These are phyloP conservation scores for Phthorimaea operculella DNA, from an alignment of 1,140 invertebrate species.

Conservation along the genomic window DNA sequence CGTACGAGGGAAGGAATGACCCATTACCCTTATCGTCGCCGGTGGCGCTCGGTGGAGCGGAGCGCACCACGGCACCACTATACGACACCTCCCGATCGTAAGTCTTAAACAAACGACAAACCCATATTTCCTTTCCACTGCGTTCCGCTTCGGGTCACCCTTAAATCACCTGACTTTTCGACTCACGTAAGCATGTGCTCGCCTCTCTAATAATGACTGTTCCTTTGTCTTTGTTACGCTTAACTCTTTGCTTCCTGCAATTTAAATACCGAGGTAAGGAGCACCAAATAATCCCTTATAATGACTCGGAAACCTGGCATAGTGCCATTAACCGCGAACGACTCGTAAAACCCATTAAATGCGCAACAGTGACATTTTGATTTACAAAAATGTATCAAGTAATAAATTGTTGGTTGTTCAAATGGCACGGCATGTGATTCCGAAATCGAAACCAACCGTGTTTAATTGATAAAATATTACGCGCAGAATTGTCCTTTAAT, in stretches of 20 bases:
- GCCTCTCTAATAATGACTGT: conserved; percentile 3
- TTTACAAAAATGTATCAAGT: conserved; percentile 38
- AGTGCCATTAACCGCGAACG: conserved; percentile 9
- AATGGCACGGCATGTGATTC: conserved; percentile 41
- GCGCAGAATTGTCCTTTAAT: conserved; percentile 50
- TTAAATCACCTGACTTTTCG: conserved; percentile 10
- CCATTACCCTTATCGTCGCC: conserved; percentile 45
- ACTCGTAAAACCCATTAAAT: conserved; percentile 25
- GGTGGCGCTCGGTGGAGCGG: conserved; percentile 34
- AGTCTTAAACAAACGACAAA: conserved; percentile 14
- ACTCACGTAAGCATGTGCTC: conserved; percentile 6
- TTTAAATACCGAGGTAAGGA: conserved; percentile 3
- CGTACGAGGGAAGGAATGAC: conserved; percentile 44
- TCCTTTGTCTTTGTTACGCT: conserved; percentile 6
- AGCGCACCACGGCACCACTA: neutral
- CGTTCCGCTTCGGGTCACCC: conserved; percentile 10
- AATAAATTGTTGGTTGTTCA: conserved; percentile 47
- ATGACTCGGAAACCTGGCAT: conserved; percentile 17
- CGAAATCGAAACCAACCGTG: conserved; percentile 52
- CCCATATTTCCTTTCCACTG: conserved; percentile 7
- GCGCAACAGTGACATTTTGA: conserved; percentile 35
- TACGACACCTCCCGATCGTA: neutral
- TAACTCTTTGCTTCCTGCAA: conserved; percentile 5
- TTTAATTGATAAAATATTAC: conserved; percentile 63
- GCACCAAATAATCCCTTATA: conserved; percentile 2